Conservation (phyloP, 1,140 invertebrate species). For the Hylaeus anthracinus region DNA sequence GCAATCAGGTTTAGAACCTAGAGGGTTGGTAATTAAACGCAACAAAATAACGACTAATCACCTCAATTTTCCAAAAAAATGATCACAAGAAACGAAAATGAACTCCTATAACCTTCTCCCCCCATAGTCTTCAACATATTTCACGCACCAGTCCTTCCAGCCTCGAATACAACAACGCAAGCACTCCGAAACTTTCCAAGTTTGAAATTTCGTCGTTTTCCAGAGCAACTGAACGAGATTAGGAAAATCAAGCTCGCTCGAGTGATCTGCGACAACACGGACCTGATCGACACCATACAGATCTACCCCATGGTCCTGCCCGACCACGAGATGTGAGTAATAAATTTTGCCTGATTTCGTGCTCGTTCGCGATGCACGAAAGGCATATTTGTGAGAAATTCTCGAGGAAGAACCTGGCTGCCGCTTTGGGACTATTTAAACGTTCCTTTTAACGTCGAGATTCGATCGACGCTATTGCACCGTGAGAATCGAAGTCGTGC, state of each 20-base stretch:
- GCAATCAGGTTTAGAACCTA: too few species aligned
- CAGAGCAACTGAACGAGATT: constrained; percentile 94
- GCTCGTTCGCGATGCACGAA: not conserved
- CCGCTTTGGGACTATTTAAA: not conserved
- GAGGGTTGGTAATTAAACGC: too few species aligned
- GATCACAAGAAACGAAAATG: too few species aligned
- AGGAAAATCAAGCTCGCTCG: constrained; percentile 92
- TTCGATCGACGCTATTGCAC: not conserved
- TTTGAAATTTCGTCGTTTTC: not conserved
- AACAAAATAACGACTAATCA: too few species aligned
- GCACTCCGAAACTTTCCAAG: too few species aligned
- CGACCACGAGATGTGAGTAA: constrained; percentile 93
- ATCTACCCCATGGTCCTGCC: constrained; percentile 95
- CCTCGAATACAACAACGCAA: too few species aligned
- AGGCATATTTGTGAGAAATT: not conserved
- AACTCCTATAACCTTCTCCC: too few species aligned
- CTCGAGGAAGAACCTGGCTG: not conserved
- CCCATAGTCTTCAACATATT: too few species aligned
- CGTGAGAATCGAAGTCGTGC: constrained; percentile 5
- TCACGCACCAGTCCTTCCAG: too few species aligned
- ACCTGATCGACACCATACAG: constrained; percentile 95
- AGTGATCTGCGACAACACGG: constrained; percentile 97
- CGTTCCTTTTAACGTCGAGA: not conserved
- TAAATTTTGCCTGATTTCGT: not conserved
- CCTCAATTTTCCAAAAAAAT: too few species aligned